Conservation (phyloP, 2,113 vertebrate species). For the Proterorhinus semilunaris region DNA sequence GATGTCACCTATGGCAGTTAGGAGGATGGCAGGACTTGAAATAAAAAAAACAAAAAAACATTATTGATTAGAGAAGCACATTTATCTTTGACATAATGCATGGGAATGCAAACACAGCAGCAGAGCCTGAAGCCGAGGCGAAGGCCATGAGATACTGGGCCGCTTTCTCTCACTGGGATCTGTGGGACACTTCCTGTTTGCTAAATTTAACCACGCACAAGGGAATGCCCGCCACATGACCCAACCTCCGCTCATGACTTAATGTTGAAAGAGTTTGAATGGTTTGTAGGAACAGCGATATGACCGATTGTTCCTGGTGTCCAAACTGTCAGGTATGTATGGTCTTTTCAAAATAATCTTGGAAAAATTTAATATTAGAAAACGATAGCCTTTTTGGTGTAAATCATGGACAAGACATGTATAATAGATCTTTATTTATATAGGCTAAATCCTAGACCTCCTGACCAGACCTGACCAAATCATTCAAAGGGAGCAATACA, state of each 20-base stretch:
- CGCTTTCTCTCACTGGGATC: constrained; percentile 16
- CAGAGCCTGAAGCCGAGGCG: constrained; percentile 4
- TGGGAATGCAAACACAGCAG: constrained; percentile 54
- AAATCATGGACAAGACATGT: no score
- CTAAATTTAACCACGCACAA: constrained; percentile 44
- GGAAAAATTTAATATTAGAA: no score
- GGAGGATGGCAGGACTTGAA: not conserved
- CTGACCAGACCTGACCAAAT: no score
- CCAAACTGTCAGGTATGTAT: no score
- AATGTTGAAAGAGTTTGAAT: not conserved
- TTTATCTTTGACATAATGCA: constrained; percentile 13
- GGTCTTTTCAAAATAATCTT: no score
- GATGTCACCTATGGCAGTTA: not conserved
- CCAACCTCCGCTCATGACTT: not conserved
- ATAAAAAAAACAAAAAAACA: not conserved
- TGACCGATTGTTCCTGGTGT: no score
- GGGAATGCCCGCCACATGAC: constrained; percentile 45
- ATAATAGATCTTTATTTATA: no score
- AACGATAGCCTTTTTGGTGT: no score
- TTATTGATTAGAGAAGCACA: not conserved
- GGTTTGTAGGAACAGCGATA: no score
- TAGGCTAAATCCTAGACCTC: no score
- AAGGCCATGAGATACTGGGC: constrained; percentile 45
- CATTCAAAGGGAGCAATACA: no score
- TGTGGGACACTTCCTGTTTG: constrained; percentile 58